Evolutionary conservation across 1,140 invertebrate species (phyloP).

Genomic region (Ericerus pela): DNA sequence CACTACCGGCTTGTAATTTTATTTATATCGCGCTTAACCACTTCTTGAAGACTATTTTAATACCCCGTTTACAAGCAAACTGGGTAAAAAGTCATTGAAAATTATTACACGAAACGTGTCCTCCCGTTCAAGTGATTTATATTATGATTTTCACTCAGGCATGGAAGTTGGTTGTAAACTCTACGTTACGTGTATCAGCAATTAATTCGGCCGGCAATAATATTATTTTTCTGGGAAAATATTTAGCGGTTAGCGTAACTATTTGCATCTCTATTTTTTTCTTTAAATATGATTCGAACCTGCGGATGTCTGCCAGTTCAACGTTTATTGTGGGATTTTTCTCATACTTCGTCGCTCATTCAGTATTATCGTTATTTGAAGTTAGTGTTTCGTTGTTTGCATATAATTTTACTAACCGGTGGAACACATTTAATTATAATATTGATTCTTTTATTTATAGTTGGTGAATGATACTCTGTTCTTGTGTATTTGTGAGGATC

Average conservation of each 20-base stretch:
- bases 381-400: slow-evolving; percentile 34
- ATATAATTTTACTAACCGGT: background rate
- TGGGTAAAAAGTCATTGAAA: too few species aligned
- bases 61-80: too few species aligned
- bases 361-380: slow-evolving; percentile 84
- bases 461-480: slow-evolving; percentile 91
- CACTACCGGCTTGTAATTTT: too few species aligned
- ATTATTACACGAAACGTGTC: too few species aligned
- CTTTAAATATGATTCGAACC: slow-evolving; percentile 49
- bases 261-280: slow-evolving; percentile 56
- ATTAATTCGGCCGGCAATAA: slow-evolving; percentile 91
- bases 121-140: slow-evolving; percentile 12
- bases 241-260: slow-evolving; percentile 64
- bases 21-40: too few species aligned
- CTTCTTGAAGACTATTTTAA: too few species aligned
- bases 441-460: slow-evolving; percentile 35
- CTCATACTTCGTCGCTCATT: slow-evolving; percentile 83
- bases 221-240: slow-evolving; percentile 82
- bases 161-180: slow-evolving; percentile 65
- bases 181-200: slow-evolving; percentile 73
- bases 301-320: slow-evolving; percentile 72
- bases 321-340: slow-evolving; percentile 75
- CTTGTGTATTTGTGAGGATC: slow-evolving; percentile 82
- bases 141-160: slow-evolving; percentile 40
- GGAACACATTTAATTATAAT: background rate